These are phyloP conservation scores for Rousettus madagascariensis DNA, from an alignment of 2,797 vertebrate species.

Conservation along the genomic window DNA sequence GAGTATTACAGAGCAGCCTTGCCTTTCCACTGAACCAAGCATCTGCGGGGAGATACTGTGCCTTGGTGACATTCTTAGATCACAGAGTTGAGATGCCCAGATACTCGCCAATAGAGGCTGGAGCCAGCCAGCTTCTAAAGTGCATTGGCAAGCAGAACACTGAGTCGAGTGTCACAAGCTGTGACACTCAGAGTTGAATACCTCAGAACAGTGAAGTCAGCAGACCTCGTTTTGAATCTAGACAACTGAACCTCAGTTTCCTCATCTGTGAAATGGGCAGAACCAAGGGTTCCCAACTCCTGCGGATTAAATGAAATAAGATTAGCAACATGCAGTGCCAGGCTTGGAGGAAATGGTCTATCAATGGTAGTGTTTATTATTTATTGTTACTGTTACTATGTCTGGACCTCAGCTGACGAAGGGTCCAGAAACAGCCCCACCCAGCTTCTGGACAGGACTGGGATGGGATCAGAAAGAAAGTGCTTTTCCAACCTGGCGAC, in stretches of 20 bases:
- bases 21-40: background rate
- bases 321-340: fast-evolving
- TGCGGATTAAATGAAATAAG: background rate
- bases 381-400: background rate
- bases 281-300: background rate
- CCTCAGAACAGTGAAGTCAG: background rate
- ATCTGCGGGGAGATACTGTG: background rate
- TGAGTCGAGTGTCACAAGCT: fast-evolving
- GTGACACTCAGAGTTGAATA: too few species aligned
- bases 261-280: background rate
- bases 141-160: too few species aligned
- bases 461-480: background rate
- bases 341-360: background rate
- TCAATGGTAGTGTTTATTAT: fast-evolving
- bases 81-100: background rate
- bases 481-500: background rate
- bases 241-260: background rate
- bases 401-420: background rate
- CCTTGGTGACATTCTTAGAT: background rate
- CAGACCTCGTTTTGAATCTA: background rate
- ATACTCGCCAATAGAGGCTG: too few species aligned
- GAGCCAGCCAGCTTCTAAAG: background rate
- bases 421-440: background rate
- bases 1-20: too few species aligned
- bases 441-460: background rate